Percentiles rank a stretch among this genome's conserved stretches.
These are phyloP conservation scores for Nycteola revayana DNA, from an alignment of 2,888 invertebrate species.

Conservation along the genomic window DNA sequence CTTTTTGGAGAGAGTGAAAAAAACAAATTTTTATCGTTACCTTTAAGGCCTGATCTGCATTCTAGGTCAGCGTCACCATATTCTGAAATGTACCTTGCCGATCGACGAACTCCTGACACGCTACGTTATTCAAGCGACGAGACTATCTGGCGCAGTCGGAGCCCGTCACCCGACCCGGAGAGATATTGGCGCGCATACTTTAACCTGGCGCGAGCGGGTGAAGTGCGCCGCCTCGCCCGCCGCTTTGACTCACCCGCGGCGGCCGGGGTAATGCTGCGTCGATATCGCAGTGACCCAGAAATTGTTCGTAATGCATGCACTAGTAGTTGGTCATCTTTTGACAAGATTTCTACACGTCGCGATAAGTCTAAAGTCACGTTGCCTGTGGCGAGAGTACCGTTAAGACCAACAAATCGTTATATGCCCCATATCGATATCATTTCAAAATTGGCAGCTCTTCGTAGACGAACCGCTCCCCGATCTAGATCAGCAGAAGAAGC, in stretches of 20 bases:
- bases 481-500: conserved; percentile 76
- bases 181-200: conserved; percentile 86
- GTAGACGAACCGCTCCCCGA: conserved; percentile 68
- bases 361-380: conserved; percentile 70
- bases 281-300: conserved; percentile 91
- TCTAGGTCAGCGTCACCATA: conserved; percentile 79
- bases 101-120: conserved; percentile 77
- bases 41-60: conserved; percentile 65
- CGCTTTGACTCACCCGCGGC: conserved; percentile 88
- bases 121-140: conserved; percentile 83
- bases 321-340: conserved; percentile 72
- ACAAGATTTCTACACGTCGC: conserved; percentile 50
- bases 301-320: conserved; percentile 83
- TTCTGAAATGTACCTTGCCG: conserved; percentile 70
- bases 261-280: conserved; percentile 74
- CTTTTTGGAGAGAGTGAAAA: conserved; percentile 89
- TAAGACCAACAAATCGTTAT: conserved; percentile 86
- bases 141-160: conserved; percentile 86
- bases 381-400: conserved; percentile 84
- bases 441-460: conserved; percentile 89
- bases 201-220: conserved; percentile 87
- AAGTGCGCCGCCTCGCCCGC: conserved; percentile 88
- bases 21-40: conserved; percentile 81
- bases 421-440: conserved; percentile 96
- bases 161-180: conserved; percentile 88